Base-by-base conservation (phyloP, 92 coral and sea anemone species). In the Porites cylindrica region DNA sequence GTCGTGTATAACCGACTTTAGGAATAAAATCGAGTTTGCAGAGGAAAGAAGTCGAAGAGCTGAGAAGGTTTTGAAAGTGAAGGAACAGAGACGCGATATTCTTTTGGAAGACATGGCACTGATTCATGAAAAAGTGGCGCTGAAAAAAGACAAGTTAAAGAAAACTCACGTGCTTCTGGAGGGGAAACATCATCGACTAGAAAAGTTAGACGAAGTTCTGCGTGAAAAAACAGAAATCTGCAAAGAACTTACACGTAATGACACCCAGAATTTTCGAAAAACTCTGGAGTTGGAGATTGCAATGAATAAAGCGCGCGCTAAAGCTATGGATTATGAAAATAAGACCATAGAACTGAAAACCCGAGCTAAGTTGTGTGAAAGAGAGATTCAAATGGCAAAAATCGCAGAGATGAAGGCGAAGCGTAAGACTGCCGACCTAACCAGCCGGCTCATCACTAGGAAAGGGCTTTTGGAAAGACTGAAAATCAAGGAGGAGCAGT, bases 351-450 rank as follows among this genome's bases (percentile, higher is more conserved):
- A 66, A 23, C 66, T 66, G 1, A 67, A 51, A 53, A 23, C 47
- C 29, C 75, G 74, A 1, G 75, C 74, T 51, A 20, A 80, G 52
- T 8, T 66, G 64, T 80, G 17, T 66, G 9, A 20, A 5, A 63
- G 75, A 68, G 84, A 67, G 73, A 66, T 80, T 80, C 73, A 80
- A 23, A 66, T 53, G 16, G 38, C 75, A 67, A 67, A 67, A 9
- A 66, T 80, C 26, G 74, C 74, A 51, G 84, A 80, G 51, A 51
- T 80, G 64, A 80, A 68, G 19, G 84, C 84, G 32, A 51, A 67
- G 52, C 56, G 75, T 38, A 80, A 66, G 58, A 50, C 38, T 1
- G 64, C 75, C 20, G 84, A 80, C 51, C 29, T 80, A 32, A 32
- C 56, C 24, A 80, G 84, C 84, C 66, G 26, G 10, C 11, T 66